Evolutionary conservation across 2,797 vertebrate species (phyloP), one percentile per base, ranked within the genome.

Genomic region (Myiotriccus ornatus): DNA sequence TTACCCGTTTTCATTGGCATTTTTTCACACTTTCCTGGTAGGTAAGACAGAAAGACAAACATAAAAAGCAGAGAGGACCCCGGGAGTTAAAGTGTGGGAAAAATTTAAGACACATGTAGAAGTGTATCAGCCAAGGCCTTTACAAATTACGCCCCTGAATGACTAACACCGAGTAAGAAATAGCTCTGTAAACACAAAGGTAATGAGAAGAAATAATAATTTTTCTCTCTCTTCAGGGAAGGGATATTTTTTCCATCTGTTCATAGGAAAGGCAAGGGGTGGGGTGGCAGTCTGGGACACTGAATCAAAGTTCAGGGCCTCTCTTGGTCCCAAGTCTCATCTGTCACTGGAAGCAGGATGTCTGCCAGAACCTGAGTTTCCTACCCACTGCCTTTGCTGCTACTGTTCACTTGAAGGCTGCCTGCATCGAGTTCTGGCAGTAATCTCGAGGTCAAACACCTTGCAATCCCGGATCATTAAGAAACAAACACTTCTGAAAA

Each of bases 91-190:
- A 96, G 52, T 25, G 78, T 78, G 96, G 96, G 97, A 95, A 92
- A 97, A 96, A 96, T 92, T 73, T 85, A 95, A 97, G 97, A 96
- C 97, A 96, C 92, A 93, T 95, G 92, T 89, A 88, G 77, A 92
- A 95, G 64, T 34, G 50, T 44, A 78, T 56, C 76, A 87, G 90
- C 95, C 86, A 35, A 8, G 69, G 95, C 85, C 94, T 65, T 94
- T 95, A 96, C 95, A 96, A 97, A 96, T 97, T 94, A 97, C 32
- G 6, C 87, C 87, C 93, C 92, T 84, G 95, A 95, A 93, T 77
- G 93, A 97, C 90, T 82, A 95, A 82, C 52, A 43, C 77, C 60
- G 92, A 96, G 79, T 86, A 94, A 95, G 92, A 87, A 96, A 96
- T 89, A 95, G 92, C 90, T 88, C 71, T 68, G 64, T 81, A 93